phyloP scores from a whole-genome alignment of 2,888 invertebrate genomes.

The Steinernema carpocapsae region DNA sequence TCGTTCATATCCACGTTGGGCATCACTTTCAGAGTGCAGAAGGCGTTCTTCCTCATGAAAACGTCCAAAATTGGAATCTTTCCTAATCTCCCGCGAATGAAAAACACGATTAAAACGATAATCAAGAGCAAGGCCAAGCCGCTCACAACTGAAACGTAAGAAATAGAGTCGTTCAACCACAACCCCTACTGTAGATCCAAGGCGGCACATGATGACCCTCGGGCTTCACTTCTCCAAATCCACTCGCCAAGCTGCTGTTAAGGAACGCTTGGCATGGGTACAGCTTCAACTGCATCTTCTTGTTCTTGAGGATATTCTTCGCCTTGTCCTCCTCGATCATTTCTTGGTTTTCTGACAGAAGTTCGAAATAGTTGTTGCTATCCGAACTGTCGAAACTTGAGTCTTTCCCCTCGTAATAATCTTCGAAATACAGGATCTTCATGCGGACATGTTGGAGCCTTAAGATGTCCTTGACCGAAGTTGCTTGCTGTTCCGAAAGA shows the following conservation, averaged over 20 bases:
- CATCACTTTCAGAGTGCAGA: slow-evolving; percentile 17
- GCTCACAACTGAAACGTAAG: background rate
- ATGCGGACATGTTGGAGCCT: background rate
- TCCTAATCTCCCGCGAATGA: background rate
- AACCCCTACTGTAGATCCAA: slow-evolving; percentile 5
- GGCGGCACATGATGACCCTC: background rate
- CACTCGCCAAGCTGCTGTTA: background rate
- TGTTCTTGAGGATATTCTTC: background rate
- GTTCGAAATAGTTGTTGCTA: slow-evolving; percentile 9
- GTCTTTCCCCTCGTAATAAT: slow-evolving; percentile 8
- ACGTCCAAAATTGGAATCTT: too few species aligned
- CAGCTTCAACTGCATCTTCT: background rate
- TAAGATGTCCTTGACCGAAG: background rate
- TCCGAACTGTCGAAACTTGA: too few species aligned
- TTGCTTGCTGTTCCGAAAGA: background rate
- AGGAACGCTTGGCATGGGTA: background rate
- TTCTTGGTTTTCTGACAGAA: background rate
- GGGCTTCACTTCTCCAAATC: background rate
- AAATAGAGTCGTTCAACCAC: too few species aligned
- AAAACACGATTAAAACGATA: background rate
- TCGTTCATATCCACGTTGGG: slow-evolving; percentile 21
- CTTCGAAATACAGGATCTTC: background rate
- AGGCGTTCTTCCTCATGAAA: background rate
- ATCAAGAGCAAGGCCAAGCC: background rate
- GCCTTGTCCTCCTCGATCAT: slow-evolving; percentile 17